Conservation (phyloP, 2,797 vertebrate species). For the Scolopax bukidnonensis region DNA sequence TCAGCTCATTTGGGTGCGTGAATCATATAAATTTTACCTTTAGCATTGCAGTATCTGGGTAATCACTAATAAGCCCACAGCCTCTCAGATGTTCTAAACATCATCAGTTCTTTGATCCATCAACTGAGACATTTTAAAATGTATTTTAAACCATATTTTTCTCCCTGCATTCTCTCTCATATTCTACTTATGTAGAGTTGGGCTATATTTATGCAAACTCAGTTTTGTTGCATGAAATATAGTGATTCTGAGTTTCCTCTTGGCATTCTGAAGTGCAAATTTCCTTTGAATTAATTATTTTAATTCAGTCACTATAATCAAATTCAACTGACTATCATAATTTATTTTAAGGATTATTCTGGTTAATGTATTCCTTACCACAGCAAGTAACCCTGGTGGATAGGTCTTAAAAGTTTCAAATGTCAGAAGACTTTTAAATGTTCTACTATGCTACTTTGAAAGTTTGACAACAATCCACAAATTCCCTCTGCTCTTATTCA, state of each 20-base stretch:
- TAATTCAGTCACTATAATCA: slow-evolving; percentile 44
- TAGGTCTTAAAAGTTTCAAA: slow-evolving; percentile 64
- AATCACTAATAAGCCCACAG: not conserved
- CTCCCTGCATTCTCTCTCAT: not conserved
- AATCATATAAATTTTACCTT: not conserved
- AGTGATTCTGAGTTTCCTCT: not conserved
- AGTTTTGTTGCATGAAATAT: not conserved
- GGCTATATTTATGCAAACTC: slow-evolving; percentile 33
- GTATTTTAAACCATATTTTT: not conserved
- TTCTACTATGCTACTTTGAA: slow-evolving; percentile 40
- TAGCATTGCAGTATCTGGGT: not conserved
- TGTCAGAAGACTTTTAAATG: slow-evolving; percentile 55
- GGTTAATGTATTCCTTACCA: slow-evolving; percentile 60
- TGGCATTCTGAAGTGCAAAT: not conserved
- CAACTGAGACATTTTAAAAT: not conserved
- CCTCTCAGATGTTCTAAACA: not conserved
- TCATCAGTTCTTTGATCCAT: not conserved
- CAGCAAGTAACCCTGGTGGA: slow-evolving; percentile 54
- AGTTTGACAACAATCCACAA: slow-evolving; percentile 47
- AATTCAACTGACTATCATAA: slow-evolving; percentile 41
- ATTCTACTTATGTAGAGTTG: not conserved
- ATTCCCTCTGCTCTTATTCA: slow-evolving; percentile 18
- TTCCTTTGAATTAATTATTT: slow-evolving; percentile 60
- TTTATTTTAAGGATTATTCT: slow-evolving; percentile 63
- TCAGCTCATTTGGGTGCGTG: not conserved